Evolutionary conservation across 2,888 invertebrate species (phyloP), one percentile per base, ranked within the genome.

Genomic region (Tinea pellionella): DNA sequence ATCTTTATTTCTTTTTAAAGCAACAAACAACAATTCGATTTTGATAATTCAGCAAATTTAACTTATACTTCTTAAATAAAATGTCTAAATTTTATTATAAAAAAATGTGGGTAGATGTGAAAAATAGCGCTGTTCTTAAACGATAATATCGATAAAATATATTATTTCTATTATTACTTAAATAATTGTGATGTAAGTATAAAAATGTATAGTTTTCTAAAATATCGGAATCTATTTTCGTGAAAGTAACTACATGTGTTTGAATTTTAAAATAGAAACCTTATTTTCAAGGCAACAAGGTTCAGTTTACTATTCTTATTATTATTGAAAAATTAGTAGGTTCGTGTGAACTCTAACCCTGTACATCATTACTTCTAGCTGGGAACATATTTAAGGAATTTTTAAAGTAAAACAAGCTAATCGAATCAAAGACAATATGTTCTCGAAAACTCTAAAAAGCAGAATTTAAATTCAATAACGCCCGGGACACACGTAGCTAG

Each of bases 21-120:
- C 47, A 47, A 47, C 47, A 47, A 47, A 47, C 47, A 47, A 47
- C 47, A 47, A 47, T 47, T 47, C 47, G 18, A 47, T 47, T 43
- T 43, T n/a, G n/a, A n/a, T n/a, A n/a, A n/a, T n/a, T 43, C 43
- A 13, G 43, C 16, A 47, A 47, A 13, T 47, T 12, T 37, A 47
- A 15, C 47, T 42, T 42, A 11, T 13, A 37, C 37, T 37, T 2
- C 9, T 37, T n/a, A 37, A 6, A 6, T 37, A 37, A 47, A 47
- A 47, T 11, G 47, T 47, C 15, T 47, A 15, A 16, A n/a, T 47
- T 16, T 16, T n/a, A 47, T 47, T 47, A 47, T 37, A 37, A 37
- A 12, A 12, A 37, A n/a, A n/a, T 37, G 37, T 37, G 9, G 37
- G n/a, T n/a, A 37, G 37, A n/a, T 9, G 9, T 6, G 4, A 37